A percentile compares a stretch with the other conserved stretches of the same genome.
Evolutionary conservation across 2,888 invertebrate species (phyloP).

Genomic region (Drosophila subsilvestris): DNA sequence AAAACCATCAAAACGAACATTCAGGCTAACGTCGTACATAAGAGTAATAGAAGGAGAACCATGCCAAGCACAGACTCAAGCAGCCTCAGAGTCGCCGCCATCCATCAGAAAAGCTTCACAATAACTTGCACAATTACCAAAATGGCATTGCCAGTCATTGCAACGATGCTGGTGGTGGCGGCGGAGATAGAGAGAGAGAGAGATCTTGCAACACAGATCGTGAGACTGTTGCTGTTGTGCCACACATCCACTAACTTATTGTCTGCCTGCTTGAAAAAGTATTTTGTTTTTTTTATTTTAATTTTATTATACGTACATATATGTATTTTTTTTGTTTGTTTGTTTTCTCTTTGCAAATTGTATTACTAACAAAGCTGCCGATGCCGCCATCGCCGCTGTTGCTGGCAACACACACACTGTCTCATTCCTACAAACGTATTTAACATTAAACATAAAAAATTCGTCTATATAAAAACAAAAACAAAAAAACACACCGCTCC

Average conservation of each 20-base stretch:
- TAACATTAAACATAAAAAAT: slow-evolving; percentile 40
- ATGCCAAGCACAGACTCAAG: slow-evolving; percentile 22
- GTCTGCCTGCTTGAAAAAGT: slow-evolving; percentile 24
- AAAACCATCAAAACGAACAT: slow-evolving; percentile 15
- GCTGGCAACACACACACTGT: slow-evolving; percentile 19
- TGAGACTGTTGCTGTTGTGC: slow-evolving; percentile 20
- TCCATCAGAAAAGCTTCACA: slow-evolving; percentile 36
- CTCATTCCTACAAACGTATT: slow-evolving; percentile 45
- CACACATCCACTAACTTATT: neutral
- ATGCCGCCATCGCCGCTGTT: slow-evolving; percentile 2
- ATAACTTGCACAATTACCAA: slow-evolving; percentile 15
- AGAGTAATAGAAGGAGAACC: slow-evolving; percentile 24
- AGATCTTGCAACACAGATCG: slow-evolving; percentile 10
- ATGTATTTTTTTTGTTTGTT: slow-evolving; percentile 1
- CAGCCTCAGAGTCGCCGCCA: slow-evolving; percentile 14
- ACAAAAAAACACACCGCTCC: slow-evolving; percentile 15
- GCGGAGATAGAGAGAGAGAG: neutral
- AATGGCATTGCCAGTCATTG: slow-evolving; percentile 5
- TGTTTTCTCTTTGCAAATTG: slow-evolving; percentile 14
- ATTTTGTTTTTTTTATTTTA: slow-evolving; percentile 27
- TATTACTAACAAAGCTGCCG: slow-evolving; percentile 37
- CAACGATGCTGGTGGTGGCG: neutral
- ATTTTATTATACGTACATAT: slow-evolving; percentile 9
- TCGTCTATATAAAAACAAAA: slow-evolving; percentile 30
- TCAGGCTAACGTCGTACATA: slow-evolving; percentile 10